A percentile compares a stretch with the other conserved stretches of the same genome.
phyloP scores from a whole-genome alignment of 2,113 vertebrate species.

The Seriola rivoliana region DNA sequence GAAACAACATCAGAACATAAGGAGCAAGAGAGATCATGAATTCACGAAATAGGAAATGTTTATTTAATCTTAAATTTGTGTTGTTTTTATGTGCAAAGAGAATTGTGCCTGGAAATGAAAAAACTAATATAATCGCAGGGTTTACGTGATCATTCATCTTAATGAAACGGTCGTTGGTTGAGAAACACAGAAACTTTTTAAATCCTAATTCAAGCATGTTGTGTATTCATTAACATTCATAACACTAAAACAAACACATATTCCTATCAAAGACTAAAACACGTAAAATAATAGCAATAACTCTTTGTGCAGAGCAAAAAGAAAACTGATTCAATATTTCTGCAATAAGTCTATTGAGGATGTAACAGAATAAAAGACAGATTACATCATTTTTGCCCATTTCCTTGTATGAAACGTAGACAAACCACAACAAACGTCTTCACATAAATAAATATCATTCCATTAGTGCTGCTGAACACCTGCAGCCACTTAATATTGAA shows the following conservation, averaged over 20 bases:
- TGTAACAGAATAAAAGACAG: not conserved
- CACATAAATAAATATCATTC: conserved; percentile 58
- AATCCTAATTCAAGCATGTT: not conserved
- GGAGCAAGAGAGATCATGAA: too few relatives aligned
- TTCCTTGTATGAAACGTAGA: not conserved
- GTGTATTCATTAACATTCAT: not conserved
- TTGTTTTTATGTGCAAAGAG: not conserved
- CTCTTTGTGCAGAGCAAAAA: not conserved
- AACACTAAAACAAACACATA: not conserved
- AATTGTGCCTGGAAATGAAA: not conserved
- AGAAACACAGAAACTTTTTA: not conserved
- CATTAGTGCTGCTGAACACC: conserved; percentile 62
- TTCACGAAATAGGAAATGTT: not conserved
- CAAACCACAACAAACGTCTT: conserved; percentile 29
- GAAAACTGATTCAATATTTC: not conserved
- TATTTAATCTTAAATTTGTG: not conserved
- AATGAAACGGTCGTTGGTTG: not conserved
- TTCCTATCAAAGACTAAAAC: not conserved
- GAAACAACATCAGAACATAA: not conserved
- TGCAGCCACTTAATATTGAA: conserved; percentile 64
- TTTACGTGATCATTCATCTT: not conserved
- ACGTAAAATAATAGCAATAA: not conserved
- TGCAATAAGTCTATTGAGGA: not conserved
- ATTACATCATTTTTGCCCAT: not conserved
- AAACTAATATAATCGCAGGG: not conserved